phyloP scores from a whole-genome alignment of 2,888 invertebrate genomes.

The Allophyes oxyacanthae region DNA sequence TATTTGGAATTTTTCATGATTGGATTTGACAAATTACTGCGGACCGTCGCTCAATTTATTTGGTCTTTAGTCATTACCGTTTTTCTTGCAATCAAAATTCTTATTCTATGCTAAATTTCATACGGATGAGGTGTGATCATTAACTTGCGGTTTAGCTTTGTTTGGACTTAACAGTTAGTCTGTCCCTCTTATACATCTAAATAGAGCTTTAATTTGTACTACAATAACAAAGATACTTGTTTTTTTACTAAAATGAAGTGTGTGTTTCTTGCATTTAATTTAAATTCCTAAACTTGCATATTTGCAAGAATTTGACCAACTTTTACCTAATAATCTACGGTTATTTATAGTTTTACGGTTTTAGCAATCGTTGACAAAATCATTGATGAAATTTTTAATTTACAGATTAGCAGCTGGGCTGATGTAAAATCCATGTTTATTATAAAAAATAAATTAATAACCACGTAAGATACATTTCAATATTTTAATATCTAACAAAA shows the following conservation, averaged over 20 bases:
- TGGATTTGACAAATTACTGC: conserved; percentile 86
- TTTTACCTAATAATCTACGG: background rate
- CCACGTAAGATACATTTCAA: no score
- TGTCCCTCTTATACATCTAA: conserved; percentile 5
- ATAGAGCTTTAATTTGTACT: background rate
- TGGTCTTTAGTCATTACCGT: conserved; percentile 71
- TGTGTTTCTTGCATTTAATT: no score
- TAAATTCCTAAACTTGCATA: no score
- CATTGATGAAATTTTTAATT: conserved; percentile 10
- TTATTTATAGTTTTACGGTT: background rate
- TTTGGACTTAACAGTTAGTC: conserved; percentile 26
- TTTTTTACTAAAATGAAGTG: no score
- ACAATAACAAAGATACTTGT: no score
- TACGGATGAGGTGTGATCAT: conserved; percentile 20
- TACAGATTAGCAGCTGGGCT: conserved; percentile 22
- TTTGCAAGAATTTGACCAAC: no score
- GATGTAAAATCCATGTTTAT: conserved; percentile 5
- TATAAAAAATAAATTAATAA: no score
- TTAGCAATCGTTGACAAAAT: background rate
- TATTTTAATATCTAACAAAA: conserved; percentile 6
- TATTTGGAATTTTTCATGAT: conserved; percentile 78
- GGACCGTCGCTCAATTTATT: conserved; percentile 73
- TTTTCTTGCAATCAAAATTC: conserved; percentile 61
- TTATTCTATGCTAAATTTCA: conserved; percentile 46
- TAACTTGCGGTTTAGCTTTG: conserved; percentile 23